Evolutionary conservation across 2,888 invertebrate species (phyloP).

Genomic region (Ophioninae sp.): DNA sequence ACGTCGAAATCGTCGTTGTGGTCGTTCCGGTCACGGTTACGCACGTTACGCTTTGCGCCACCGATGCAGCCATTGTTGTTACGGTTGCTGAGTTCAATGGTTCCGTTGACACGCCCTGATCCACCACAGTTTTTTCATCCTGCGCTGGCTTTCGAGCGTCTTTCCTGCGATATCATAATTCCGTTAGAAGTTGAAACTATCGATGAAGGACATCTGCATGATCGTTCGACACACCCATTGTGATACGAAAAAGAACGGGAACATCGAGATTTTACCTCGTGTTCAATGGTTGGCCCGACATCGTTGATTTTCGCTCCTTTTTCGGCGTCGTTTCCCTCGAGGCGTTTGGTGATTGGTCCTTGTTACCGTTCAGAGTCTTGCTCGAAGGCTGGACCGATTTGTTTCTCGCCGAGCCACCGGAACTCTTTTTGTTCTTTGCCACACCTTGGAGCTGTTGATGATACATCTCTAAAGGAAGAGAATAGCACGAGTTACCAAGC

Average conservation of each 20-base stretch:
- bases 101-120: constrained; percentile 67
- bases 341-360: constrained; percentile 81
- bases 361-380: constrained; percentile 80
- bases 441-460: constrained; percentile 86
- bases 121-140: constrained; percentile 66
- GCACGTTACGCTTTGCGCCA: constrained; percentile 61
- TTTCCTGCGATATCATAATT: constrained; percentile 59
- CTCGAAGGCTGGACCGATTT: constrained; percentile 73
- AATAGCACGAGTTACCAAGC: neutral
- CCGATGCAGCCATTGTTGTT: constrained; percentile 56
- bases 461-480: constrained; percentile 82
- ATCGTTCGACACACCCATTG: too few relatives aligned
- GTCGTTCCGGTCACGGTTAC: constrained; percentile 57
- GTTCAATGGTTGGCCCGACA: constrained; percentile 69
- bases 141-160: constrained; percentile 59
- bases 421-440: constrained; percentile 83
- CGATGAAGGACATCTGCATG: too few relatives aligned
- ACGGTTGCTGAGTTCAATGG: constrained; percentile 44
- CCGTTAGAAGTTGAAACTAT: neutral
- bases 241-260: too few relatives aligned
- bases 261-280: constrained; percentile 68
- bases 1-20: constrained; percentile 67
- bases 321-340: constrained; percentile 78
- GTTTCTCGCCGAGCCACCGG: constrained; percentile 75
- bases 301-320: constrained; percentile 74